Evolutionary conservation across 2,113 vertebrate genomes (phyloP), one percentile per base, ranked within the genome.

Genomic region (Kryptolebias marmoratus): DNA sequence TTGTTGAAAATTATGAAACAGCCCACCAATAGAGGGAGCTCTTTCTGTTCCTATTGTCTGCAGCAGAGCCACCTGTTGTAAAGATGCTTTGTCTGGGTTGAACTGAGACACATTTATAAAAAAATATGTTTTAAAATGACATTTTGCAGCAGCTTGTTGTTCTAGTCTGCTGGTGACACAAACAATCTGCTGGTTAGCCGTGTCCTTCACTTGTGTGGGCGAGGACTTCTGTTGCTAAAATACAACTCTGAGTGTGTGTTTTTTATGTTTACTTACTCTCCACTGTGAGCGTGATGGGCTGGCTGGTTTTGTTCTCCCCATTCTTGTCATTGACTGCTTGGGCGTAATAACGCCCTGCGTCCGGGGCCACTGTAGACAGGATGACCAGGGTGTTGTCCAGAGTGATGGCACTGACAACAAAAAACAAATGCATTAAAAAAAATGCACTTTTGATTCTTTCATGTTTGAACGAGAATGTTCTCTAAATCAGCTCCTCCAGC

Each of bases 321-420:
- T 99, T 99, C 94, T 97, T 98, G 93, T 99, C 98, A 0, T 99
- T 99, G 64, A 99, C 98, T 0, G 97, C 98, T 88, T 99, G 98
- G 67, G 97, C 96, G 1, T 98, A 99, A 92, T 99, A 99, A 8
- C 96, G 95, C 4, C 98, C 98, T 0, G 96, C 95, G 0, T 99
- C 98, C 0, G 98, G 96, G 0, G 97, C 97, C 85, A 98, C 97
- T 0, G 96, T 96, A 27, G 98, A 98, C 87, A 99, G 93, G 91
- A 99, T 98, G 91, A 98, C 96, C 10, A 99, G 94, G 0, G 96
- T 97, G 93, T 98, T 99, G 79, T 98, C 97, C 94, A 98, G 87
- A 0, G 97, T 96, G 93, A 99, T 97, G 87, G 98, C 96, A 90
- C 98, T 99, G 87, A 10, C 28, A 32, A 57, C 60, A 27, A 64